Evolutionary conservation across 2,113 vertebrate species (phyloP), one percentile per base, ranked within the genome.

Genomic region (Coturnix japonica): DNA sequence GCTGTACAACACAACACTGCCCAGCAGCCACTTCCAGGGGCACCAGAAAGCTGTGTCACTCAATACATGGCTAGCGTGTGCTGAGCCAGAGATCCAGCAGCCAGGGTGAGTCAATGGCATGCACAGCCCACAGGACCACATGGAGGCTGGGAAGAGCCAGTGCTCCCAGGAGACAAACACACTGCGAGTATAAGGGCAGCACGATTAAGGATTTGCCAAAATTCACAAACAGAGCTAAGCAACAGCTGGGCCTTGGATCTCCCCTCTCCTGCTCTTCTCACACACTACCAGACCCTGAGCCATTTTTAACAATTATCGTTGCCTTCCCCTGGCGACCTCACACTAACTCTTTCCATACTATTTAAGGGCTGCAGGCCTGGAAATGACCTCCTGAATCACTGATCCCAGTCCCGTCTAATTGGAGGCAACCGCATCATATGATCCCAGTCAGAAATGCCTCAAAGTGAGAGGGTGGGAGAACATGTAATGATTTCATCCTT

Each of bases 331-430:
- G 81, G 69, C 46, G 87, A 64, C 72, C 43, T 93, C 85, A 74
- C 69, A 89, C 64, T 96, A 96, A 94, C 60, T 91, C 91, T 96
- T 96, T 96, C 95, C 94, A 70, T 76, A 5, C 89, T 95, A 59
- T 90, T 95, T 96, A 80, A 87, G 71, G 79, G 56, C 69, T 82
- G 39, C 43, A 85, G 90, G 60, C 85, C 82, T 90, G n/a, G 69
- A 91, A 81, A 26, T 83, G 76, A 93, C 88, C 91, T 95, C 73
- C 91, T 95, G 93, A 96, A 91, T 95, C 95, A 96, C 80, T 37
- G 47, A 67, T 93, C 91, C 85, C 76, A 69, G 70, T 47, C 15
- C 56, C 44, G 85, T 66, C 90, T 86, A 41, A 87, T 88, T 94
- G 93, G 85, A 94, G 35, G 47, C 65, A 93, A 64, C 79, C 69